These are phyloP conservation scores for Nothocercus julius DNA, from an alignment of 2,113 vertebrate species.

Conservation along the genomic window DNA sequence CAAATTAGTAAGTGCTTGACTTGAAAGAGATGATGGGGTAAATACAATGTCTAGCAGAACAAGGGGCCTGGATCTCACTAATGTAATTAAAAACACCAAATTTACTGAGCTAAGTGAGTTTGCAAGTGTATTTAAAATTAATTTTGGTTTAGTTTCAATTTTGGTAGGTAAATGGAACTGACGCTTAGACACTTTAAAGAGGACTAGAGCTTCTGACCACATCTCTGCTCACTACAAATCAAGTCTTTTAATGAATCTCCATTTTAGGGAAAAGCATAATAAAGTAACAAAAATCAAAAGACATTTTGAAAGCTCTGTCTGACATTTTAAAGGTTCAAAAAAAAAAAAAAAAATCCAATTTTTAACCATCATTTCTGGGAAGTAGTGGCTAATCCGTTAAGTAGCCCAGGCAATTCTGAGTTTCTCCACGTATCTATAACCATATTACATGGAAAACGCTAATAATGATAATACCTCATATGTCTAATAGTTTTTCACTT, in stretches of 20 bases:
- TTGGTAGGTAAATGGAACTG: background rate
- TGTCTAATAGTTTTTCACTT: background rate
- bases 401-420: background rate
- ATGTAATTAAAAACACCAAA: background rate
- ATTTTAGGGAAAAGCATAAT: background rate
- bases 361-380: background rate
- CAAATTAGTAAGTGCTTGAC: background rate
- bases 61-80: background rate
- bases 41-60: background rate
- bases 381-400: background rate
- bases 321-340: background rate
- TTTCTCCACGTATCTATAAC: background rate
- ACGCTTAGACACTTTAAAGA: background rate
- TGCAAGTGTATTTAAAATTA: background rate
- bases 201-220: background rate
- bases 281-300: background rate
- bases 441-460: background rate
- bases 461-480: background rate
- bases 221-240: background rate
- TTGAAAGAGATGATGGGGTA: background rate
- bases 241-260: background rate
- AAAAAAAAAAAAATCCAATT: background rate
- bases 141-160: background rate
- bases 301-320: background rate
- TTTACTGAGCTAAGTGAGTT: background rate